Evolutionary conservation across 2,113 vertebrate species (phyloP).

Genomic region (Physeter macrocephalus): DNA sequence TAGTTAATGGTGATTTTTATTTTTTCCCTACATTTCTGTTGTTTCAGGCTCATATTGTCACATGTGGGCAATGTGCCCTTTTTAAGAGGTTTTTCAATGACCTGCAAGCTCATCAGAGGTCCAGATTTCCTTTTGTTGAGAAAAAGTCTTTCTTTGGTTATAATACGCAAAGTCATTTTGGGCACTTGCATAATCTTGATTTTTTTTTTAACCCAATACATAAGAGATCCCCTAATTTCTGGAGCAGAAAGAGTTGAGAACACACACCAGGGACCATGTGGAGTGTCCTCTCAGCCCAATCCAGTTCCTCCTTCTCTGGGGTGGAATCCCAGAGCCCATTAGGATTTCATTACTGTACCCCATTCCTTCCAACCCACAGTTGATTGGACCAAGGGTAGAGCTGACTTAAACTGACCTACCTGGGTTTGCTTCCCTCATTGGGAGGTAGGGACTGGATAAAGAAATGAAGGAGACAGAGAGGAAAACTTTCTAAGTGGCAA

Average conservation of each 20-base stretch:
- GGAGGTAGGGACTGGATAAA: neutral
- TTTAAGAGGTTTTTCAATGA: neutral
- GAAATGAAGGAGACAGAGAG: neutral
- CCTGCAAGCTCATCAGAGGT: neutral
- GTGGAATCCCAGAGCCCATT: neutral
- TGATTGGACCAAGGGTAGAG: neutral
- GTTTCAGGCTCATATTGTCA: neutral
- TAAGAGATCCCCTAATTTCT: neutral
- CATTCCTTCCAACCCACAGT: neutral
- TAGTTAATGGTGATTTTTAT: neutral
- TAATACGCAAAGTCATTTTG: neutral
- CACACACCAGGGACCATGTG: neutral
- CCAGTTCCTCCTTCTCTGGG: neutral
- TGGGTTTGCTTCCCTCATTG: neutral
- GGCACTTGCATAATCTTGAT: neutral
- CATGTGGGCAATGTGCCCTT: neutral
- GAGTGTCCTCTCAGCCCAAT: neutral
- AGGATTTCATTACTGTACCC: no score
- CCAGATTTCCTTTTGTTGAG: neutral
- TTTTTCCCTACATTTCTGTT: neutral
- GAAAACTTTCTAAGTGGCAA: neutral
- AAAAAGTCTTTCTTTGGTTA: neutral
- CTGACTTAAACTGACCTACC: neutral
- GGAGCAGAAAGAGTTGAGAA: neutral
- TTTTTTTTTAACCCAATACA: neutral